Evolutionary conservation across 2,888 invertebrate species (phyloP).

Genomic region (Trachelus troglodyta): DNA sequence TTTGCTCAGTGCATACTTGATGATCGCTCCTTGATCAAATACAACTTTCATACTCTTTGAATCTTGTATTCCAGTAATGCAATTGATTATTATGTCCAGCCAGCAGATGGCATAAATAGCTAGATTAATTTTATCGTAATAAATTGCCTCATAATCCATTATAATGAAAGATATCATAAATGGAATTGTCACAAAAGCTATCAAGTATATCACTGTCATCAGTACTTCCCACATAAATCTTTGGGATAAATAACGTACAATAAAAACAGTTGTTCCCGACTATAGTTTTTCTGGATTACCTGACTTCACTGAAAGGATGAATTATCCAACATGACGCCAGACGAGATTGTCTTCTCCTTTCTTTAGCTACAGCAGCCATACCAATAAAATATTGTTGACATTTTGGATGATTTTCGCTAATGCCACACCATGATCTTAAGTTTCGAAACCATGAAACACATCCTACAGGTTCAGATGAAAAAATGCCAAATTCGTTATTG

Average conservation of each 20-base stretch:
- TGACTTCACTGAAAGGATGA: constrained; percentile 55
- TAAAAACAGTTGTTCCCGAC: constrained; percentile 1
- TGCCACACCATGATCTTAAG: constrained; percentile 33
- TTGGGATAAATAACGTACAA: constrained; percentile 13
- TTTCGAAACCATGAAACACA: constrained; percentile 14
- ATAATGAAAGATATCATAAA: constrained; percentile 51
- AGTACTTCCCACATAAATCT: constrained; percentile 56
- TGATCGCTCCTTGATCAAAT: constrained; percentile 42
- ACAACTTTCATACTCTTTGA: constrained; percentile 32
- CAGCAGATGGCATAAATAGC: constrained; percentile 53
- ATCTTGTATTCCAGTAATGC: constrained; percentile 48
- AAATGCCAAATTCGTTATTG: background rate
- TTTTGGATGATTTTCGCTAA: constrained; percentile 45
- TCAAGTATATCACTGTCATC: constrained; percentile 48
- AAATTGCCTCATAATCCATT: constrained; percentile 44
- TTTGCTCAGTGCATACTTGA: constrained; percentile 37
- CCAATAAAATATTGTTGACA: constrained; percentile 43
- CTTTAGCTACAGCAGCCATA: constrained; percentile 42
- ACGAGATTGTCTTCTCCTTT: constrained; percentile 44
- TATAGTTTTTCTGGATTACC: constrained; percentile 26
- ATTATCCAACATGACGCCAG: constrained; percentile 51
- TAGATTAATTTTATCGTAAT: constrained; percentile 45
- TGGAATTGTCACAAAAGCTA: constrained; percentile 55
- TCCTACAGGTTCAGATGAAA: background rate
- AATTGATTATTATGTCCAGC: constrained; percentile 52